Evolutionary conservation across 2,888 invertebrate genomes (phyloP).

Genomic region (Calameuta filiformis): DNA sequence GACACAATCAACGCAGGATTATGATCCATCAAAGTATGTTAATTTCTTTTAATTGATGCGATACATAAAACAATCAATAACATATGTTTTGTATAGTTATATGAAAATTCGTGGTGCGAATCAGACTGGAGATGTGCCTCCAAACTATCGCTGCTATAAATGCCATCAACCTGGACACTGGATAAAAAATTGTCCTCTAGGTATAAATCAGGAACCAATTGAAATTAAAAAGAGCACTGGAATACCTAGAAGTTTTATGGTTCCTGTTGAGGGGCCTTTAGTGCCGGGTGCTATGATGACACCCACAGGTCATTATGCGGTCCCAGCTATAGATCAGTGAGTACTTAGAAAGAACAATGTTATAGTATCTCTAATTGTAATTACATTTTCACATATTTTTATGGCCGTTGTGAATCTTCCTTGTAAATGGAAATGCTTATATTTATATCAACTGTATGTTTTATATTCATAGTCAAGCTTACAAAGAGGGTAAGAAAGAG

Average conservation of each 20-base stretch:
- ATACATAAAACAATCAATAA: too few relatives aligned
- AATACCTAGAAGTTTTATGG: constrained; percentile 96
- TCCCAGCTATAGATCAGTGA: constrained; percentile 89
- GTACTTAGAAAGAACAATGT: constrained; percentile 50
- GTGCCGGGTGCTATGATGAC: constrained; percentile 94
- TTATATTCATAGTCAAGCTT: constrained; percentile 75
- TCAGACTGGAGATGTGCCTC: constrained; percentile 89
- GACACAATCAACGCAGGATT: constrained; percentile 95
- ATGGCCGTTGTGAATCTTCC: constrained; percentile 1
- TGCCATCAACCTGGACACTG: constrained; percentile 97
- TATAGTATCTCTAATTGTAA: constrained; percentile 9
- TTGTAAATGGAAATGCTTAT: constrained; percentile 15
- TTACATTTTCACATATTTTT: constrained; percentile 10
- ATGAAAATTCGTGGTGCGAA: constrained; percentile 88
- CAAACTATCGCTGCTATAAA: constrained; percentile 93
- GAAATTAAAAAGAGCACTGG: constrained; percentile 96
- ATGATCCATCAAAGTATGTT: constrained; percentile 97
- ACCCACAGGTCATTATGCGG: constrained; percentile 87
- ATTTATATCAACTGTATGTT: constrained; percentile 11
- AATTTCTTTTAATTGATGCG: neutral
- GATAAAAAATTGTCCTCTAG: constrained; percentile 94
- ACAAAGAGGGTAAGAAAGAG: constrained; percentile 78
- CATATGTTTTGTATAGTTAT: constrained; percentile 72
- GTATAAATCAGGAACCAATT: constrained; percentile 73
- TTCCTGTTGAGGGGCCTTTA: constrained; percentile 88